Base-by-base conservation (phyloP, 2,113 vertebrate species). In the Halcyon malimbica region DNA sequence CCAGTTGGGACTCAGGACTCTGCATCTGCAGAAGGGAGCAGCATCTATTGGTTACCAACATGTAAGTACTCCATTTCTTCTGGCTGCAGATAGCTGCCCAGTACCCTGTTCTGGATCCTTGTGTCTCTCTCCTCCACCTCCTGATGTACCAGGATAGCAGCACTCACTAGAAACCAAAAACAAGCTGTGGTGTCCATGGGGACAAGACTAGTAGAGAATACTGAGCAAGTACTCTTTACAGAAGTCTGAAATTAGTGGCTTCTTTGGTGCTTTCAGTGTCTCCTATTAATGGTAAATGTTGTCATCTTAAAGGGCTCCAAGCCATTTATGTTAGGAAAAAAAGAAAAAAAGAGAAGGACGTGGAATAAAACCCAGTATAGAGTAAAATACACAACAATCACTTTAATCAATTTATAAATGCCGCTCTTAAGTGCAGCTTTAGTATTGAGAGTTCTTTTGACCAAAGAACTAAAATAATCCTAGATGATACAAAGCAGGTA, bases 1-100 rank as follows among this genome's bases (percentile, higher is more conserved):
- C 53, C 21, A 5, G 24, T 8, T n/a, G 57, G 65, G 41, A 35
- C 26, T 68, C 12, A 5, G 51, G 29, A 13, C 18, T 20, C 1
- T 24, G 29, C 8, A 23, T 24, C 46, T 51, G 25, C 23, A 26
- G n/a, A 33, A 64, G n/a, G 39, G 10, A 51, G 16, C 37, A 60
- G 42, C 35, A 28, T 26, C 77, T 4, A 0, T 8, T 16, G 28
- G 6, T 29, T 42, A 12, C 51, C 44, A 35, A 2, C 5, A 2
- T 21, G 51, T 8, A 37, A 37, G 11, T 16, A 12, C 41, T 28
- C 33, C 7, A 2, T 23, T 69, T 16, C 11, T n/a, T 28, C 33
- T 57, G 71, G 57, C 76, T 59, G 42, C 17, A 48, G 50, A 5
- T 28, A 20, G 69, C 39, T 26, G 19, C 20, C 13, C 13, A 7